Evolutionary conservation across 2,113 vertebrate species (phyloP).

Genomic region (Merops nubicus): DNA sequence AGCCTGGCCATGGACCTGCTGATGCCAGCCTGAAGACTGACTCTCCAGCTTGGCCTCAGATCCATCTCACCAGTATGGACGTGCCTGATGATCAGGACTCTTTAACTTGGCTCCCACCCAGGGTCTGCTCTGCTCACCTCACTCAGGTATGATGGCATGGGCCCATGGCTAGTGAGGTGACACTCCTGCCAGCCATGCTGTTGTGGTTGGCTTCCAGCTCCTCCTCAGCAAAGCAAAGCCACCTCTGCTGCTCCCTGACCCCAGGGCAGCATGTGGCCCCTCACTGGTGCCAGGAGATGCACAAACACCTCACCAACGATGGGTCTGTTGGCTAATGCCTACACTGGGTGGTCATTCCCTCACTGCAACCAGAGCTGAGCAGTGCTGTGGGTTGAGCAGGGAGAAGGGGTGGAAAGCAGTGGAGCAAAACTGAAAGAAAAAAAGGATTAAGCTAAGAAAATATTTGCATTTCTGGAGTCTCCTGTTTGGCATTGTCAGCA

Average conservation of each 20-base stretch:
- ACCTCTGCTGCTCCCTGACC: too few species aligned
- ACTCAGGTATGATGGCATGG: neutral
- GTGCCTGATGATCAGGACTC: neutral
- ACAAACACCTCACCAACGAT: neutral
- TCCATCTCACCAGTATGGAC: neutral
- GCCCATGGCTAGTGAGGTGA: too few species aligned
- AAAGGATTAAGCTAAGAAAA: neutral
- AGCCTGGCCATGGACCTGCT: neutral
- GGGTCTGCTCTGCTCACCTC: neutral
- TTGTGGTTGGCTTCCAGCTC: neutral
- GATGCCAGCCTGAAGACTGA: too few species aligned
- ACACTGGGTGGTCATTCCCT: neutral
- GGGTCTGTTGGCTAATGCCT: neutral
- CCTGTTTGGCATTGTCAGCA: neutral
- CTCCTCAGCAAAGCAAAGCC: neutral
- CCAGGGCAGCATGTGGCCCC: accelerated
- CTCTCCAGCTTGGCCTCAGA: neutral
- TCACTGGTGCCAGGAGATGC: too few species aligned
- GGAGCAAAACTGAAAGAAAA: neutral
- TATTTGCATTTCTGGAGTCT: neutral
- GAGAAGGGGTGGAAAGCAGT: neutral
- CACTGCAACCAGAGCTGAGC: neutral
- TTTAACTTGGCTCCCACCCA: neutral
- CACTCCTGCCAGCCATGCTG: neutral
- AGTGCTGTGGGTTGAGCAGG: neutral